Base-by-base conservation (phyloP, 2,113 vertebrate genomes). In the Microtus montanus region DNA sequence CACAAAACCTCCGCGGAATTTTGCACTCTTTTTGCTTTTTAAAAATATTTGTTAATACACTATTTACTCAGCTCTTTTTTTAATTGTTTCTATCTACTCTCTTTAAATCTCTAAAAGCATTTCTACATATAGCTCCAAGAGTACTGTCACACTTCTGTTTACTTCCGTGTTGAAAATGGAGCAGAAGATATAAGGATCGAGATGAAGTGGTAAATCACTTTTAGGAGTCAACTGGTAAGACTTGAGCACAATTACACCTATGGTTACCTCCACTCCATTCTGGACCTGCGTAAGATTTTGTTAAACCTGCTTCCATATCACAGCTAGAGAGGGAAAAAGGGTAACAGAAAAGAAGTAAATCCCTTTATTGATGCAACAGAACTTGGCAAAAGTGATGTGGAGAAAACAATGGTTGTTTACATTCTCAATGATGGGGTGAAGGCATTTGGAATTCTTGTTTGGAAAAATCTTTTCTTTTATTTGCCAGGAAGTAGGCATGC, bases 331-430 rank as follows among this genome's bases (percentile, higher is more conserved):
- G 58, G 26, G 3, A 20, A 64, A 26, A 30, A 64, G 83, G 44
- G 9, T 7, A 38, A 85, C 47, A 88, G 11, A 47, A 44, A 87
- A 79, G 8, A n/a, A 83, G 83, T 80, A 14, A 61, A 89, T 71
- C 41, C 70, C 33, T 95, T 93, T 70, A 90, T 63, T 82, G 24
- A 35, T 85, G 49, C 35, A 44, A 63, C 20, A 74, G 33, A 93
- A 71, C 2, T 86, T n/a, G 78, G 47, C 35, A 87, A 77, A 91
- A 95, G 88, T 33, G 35, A 93, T 58, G 24, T 22, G 35, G n/a
- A 68, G 70, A 94, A 86, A 97, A 96, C 96, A 97, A 96, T 92
- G 41, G 89, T 52, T 97, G 95, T 97, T 98, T 97, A 95, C 94
- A 95, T 70, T 95, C 94, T 85, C 79, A 78, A 85, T 94, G 95